Evolutionary conservation across 2,113 vertebrate genomes (phyloP).

Genomic region (Caracal caracal): DNA sequence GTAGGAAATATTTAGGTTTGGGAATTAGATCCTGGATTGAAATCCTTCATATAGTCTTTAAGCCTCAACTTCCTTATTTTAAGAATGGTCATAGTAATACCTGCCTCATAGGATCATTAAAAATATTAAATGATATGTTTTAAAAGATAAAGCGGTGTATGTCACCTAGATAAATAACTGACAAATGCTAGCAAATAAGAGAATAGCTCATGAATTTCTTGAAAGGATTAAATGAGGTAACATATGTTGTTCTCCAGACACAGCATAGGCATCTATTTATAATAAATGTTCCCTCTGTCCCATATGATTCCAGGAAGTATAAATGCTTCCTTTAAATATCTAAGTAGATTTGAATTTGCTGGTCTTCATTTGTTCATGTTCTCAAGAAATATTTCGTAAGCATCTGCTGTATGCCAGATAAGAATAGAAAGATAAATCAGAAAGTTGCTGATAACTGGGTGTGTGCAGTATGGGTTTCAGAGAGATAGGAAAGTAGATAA

Average conservation of each 20-base stretch:
- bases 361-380: neutral
- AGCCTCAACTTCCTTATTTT: neutral
- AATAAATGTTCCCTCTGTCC: neutral
- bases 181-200: neutral
- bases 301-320: neutral
- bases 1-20: neutral
- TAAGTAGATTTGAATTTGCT: neutral
- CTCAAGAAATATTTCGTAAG: constrained; percentile 3
- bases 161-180: neutral
- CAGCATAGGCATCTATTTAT: neutral
- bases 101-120: neutral
- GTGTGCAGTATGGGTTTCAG: neutral
- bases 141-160: neutral
- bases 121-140: constrained; percentile 9
- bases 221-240: neutral
- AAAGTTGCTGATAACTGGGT: neutral
- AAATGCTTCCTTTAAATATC: constrained; percentile 2
- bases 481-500: neutral
- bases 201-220: constrained; percentile 5
- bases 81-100: neutral
- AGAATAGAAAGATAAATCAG: neutral
- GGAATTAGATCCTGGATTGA: neutral
- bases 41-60: neutral
- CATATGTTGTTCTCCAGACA: neutral
- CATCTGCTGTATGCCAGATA: neutral